Conservation (phyloP, 2,888 invertebrate genomes). For the Schizaphis graminum region DNA sequence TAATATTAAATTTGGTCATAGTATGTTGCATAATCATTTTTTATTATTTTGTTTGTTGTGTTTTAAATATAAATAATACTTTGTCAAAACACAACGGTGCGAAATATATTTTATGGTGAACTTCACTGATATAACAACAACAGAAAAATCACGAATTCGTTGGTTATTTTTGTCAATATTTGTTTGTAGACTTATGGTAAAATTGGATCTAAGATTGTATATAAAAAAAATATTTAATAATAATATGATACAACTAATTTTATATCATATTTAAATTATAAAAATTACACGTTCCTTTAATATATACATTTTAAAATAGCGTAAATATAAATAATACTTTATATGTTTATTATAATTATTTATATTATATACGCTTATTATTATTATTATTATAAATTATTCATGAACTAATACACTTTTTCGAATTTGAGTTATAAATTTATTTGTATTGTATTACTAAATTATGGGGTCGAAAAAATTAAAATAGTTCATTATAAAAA, state of each 20-base stretch:
- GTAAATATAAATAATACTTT: too few relatives aligned
- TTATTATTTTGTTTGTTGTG: background rate
- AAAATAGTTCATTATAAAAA: background rate
- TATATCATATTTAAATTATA: background rate
- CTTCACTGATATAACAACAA: background rate
- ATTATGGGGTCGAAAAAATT: background rate
- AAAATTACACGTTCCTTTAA: background rate
- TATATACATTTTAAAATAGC: too few relatives aligned
- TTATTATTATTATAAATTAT: background rate
- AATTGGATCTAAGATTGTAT: background rate
- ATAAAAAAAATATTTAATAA: background rate
- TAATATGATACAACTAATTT: background rate
- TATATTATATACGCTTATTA: too few relatives aligned
- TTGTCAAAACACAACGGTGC: too few relatives aligned
- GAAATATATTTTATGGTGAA: background rate
- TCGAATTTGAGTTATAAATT: background rate
- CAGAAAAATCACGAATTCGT: background rate
- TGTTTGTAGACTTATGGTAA: background rate
- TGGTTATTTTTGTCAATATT: background rate
- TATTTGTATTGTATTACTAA: background rate
- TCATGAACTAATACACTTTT: background rate
- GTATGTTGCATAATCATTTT: background rate
- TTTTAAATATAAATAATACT: background rate
- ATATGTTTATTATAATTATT: too few relatives aligned
- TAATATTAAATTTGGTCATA: background rate